phyloP scores from a whole-genome alignment of 2,797 vertebrate species.

The Propithecus deckenii region DNA sequence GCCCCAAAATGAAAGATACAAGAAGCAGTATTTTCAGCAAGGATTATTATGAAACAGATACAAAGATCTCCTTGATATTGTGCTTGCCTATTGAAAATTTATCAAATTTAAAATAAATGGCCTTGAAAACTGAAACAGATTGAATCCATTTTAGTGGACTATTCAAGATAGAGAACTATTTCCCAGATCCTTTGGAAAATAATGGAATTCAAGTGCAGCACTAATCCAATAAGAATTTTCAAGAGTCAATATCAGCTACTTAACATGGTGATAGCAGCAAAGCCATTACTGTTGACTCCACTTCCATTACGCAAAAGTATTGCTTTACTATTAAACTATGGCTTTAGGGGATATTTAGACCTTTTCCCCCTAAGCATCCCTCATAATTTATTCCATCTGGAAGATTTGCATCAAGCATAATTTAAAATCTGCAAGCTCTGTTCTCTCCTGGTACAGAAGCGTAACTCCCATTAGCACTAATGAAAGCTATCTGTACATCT shows the following conservation, averaged over 20 bases:
- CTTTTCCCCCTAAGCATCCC: background rate
- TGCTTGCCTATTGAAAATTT: constrained; percentile 2
- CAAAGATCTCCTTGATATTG: background rate
- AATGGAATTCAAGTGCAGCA: background rate
- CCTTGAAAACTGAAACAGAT: constrained; percentile 44
- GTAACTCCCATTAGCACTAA: constrained; percentile 43
- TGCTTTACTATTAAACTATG: constrained; percentile 31
- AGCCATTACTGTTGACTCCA: constrained; percentile 21
- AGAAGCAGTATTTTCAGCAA: background rate
- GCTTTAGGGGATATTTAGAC: constrained; percentile 39
- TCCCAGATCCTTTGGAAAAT: constrained; percentile 33
- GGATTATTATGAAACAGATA: background rate
- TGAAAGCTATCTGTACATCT: constrained; percentile 55
- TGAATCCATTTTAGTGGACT: background rate
- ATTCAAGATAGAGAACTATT: constrained; percentile 4
- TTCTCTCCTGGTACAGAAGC: constrained; percentile 11
- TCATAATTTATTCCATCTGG: constrained; percentile 67
- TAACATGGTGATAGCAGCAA: constrained; percentile 15
- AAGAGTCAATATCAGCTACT: constrained; percentile 54
- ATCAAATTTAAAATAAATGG: constrained; percentile 1
- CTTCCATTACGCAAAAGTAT: background rate
- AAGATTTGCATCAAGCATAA: constrained; percentile 47
- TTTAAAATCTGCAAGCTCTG: constrained; percentile 42
- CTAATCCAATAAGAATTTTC: constrained; percentile 46
- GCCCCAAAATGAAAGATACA: background rate